phyloP scores from a whole-genome alignment of 2,113 vertebrate species.

The Taurulus bubalis region DNA sequence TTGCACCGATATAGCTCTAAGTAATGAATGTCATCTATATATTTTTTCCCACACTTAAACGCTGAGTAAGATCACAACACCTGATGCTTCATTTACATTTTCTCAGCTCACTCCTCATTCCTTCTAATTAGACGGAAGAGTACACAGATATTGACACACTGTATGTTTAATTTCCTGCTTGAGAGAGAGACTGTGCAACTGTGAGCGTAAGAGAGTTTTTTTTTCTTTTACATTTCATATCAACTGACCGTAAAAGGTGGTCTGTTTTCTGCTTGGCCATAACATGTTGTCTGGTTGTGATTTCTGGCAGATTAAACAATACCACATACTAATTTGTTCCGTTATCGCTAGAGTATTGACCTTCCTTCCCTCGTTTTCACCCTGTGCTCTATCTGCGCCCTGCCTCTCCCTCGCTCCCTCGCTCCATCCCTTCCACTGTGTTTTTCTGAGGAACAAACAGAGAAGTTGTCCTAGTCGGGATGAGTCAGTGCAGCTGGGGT shows the following conservation, averaged over 20 bases:
- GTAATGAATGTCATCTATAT: not conserved
- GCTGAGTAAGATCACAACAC: slow-evolving; percentile 12
- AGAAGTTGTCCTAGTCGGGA: slow-evolving; percentile 69
- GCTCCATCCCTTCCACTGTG: slow-evolving; percentile 26
- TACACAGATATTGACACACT: slow-evolving; percentile 30
- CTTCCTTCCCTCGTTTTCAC: slow-evolving; percentile 28
- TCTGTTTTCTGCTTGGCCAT: slow-evolving; percentile 14
- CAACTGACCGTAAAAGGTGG: slow-evolving; percentile 9
- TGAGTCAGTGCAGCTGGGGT: slow-evolving; percentile 81
- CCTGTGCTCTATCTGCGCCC: not conserved
- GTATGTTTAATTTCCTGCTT: slow-evolving; percentile 70
- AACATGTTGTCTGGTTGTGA: slow-evolving; percentile 34
- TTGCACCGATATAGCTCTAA: not conserved
- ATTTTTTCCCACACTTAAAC: not conserved
- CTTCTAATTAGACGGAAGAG: slow-evolving; percentile 24
- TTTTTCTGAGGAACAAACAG: slow-evolving; percentile 67
- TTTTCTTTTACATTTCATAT: slow-evolving; percentile 23
- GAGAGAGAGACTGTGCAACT: slow-evolving; percentile 24
- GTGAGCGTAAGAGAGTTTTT: not conserved
- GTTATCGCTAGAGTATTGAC: slow-evolving; percentile 50
- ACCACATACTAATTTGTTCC: slow-evolving; percentile 40
- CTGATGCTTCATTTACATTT: slow-evolving; percentile 19
- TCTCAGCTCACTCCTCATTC: slow-evolving; percentile 4
- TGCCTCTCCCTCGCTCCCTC: not conserved
- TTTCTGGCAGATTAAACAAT: slow-evolving; percentile 42